Evolutionary conservation across 2,797 vertebrate genomes (phyloP), one percentile per base, ranked within the genome.

Genomic region (Acanthiza pusilla): DNA sequence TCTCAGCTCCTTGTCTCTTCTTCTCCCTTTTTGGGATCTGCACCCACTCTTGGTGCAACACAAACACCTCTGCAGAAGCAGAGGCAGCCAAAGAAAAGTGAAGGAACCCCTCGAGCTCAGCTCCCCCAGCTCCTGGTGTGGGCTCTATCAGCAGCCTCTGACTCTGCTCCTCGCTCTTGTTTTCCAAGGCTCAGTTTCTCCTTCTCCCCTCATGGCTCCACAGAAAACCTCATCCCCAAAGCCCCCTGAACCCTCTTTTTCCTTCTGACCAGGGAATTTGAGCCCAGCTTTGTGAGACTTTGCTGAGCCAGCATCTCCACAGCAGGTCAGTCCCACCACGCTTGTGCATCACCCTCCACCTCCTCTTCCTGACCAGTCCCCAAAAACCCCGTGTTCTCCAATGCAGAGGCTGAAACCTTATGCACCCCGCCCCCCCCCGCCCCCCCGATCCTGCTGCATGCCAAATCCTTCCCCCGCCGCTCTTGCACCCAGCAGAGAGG

Each of bases 401-500:
- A 0, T 0, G 3, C 23, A 27, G 21, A 47, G 22, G 29, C 42
- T 51, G 82, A 53, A 74, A 66, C 26, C 34, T 50, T 5, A 0
- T 2, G 1, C 0, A 1, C 25, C 4, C 27, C 4, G 25, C 34
- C 2, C 1, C 3, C 25, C 14, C 3, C 7, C 3, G 21, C 1
- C 3, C 25, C 14, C 3, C 7, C 3, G 21, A 26, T 61, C 21
- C 51, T n/a, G 13, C 16, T 3, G 0, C 4, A 11, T 12, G 15
- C 43, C 62, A 23, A 16, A 40, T 38, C 48, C 71, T 34, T 13
- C 57, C 23, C 21, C 13, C 0, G 18, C 9, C 38, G 19, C 27
- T 27, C 18, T 17, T 2, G 4, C 30, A 26, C 47, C 29, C 54
- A 32, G 7, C n/a, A 10, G 50, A 42, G 78, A 11, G 27, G 5